These are phyloP conservation scores for Anthrax anthrax DNA, from an alignment of 2,888 invertebrate species.

Conservation along the genomic window DNA sequence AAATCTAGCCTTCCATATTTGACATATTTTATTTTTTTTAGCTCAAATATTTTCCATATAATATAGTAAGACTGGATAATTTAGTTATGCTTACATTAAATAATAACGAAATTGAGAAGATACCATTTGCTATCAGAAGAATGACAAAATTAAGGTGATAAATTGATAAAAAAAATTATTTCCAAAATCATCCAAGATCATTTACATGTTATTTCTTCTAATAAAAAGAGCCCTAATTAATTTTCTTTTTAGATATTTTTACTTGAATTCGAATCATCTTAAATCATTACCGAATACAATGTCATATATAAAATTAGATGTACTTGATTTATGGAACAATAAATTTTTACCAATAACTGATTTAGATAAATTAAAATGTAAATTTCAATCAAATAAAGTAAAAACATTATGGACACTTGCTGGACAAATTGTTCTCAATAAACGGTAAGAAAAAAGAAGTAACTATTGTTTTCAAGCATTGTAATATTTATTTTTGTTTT, in stretches of 20 bases:
- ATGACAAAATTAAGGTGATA: constrained; percentile 21
- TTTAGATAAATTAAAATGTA: background rate
- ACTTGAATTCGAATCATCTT: constrained; percentile 25
- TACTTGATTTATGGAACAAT: constrained; percentile 30
- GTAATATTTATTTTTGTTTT: background rate
- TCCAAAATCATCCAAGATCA: too few species aligned
- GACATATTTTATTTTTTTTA: constrained; percentile 7
- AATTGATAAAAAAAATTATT: too few species aligned
- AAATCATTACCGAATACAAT: constrained; percentile 28
- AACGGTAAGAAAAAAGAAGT: background rate
- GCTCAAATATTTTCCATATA: constrained; percentile 41
- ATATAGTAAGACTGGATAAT: constrained; percentile 45
- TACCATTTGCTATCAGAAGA: constrained; percentile 54
- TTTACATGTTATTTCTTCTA: too few species aligned
- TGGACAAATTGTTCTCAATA: constrained; percentile 14
- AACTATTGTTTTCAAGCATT: background rate
- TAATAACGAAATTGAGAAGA: constrained; percentile 40
- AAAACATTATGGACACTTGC: constrained; percentile 25
- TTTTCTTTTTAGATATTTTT: constrained; percentile 19
- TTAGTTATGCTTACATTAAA: constrained; percentile 49
- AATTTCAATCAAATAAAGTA: background rate
- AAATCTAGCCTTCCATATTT: too few species aligned
- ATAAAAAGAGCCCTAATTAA: too few species aligned
- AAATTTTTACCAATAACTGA: constrained; percentile 18
- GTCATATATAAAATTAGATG: constrained; percentile 23